These are phyloP conservation scores for Sycobia sp. DNA, from an alignment of 1,140 invertebrate genomes.

Conservation along the genomic window DNA sequence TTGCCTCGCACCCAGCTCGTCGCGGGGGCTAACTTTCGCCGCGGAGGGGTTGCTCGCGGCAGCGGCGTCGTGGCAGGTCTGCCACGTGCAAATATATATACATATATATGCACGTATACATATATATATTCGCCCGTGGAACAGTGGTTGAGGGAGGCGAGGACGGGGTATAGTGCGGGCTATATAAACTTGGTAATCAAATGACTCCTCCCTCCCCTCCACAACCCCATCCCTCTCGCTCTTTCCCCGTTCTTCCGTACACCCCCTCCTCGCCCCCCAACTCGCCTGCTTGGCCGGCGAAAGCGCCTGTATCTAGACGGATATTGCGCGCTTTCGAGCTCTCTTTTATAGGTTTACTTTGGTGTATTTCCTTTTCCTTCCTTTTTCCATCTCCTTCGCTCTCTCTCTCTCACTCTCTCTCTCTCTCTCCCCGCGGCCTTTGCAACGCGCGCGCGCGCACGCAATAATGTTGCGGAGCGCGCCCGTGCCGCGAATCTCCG, in stretches of 20 bases:
- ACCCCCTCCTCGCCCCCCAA: no score
- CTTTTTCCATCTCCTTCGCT: not conserved
- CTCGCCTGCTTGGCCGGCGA: no score
- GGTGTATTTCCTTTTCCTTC: not conserved
- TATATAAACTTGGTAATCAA: constrained; percentile 29
- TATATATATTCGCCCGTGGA: no score
- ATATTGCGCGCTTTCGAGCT: constrained; percentile 1
- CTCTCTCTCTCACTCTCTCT: not conserved
- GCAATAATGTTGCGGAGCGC: constrained; percentile 17
- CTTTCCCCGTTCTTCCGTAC: no score
- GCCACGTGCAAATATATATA: no score
- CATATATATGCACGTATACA: no score
- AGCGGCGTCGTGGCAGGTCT: not conserved
- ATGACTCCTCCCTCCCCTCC: constrained; percentile 25
- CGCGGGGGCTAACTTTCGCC: constrained; percentile 40
- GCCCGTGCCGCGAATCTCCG: no score
- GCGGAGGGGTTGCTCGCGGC: constrained; percentile 28
- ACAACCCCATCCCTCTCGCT: no score
- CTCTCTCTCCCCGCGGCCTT: not conserved
- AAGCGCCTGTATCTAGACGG: no score
- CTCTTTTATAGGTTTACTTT: constrained; percentile 22
- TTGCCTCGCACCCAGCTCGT: constrained; percentile 38
- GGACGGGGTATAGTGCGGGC: not conserved
- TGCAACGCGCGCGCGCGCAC: no score
- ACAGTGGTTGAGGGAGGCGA: no score